These are phyloP conservation scores for rat (Rattus norvegicus) DNA, from an alignment of 2,113 vertebrate species.

Conservation along the genomic window DNA sequence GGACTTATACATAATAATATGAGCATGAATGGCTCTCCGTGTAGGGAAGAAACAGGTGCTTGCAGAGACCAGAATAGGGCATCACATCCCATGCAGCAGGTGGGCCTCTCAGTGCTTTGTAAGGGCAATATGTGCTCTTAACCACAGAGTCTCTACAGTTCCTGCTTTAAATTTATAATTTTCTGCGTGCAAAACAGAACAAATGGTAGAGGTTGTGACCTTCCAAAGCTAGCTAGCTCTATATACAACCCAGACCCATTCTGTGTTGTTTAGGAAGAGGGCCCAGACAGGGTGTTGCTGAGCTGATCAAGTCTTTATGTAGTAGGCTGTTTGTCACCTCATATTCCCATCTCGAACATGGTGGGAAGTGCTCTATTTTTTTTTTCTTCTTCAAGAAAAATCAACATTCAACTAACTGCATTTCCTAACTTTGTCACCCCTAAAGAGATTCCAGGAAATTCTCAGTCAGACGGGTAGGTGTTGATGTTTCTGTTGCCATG, in stretches of 20 bases:
- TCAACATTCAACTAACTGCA: neutral
- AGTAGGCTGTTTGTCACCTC: neutral
- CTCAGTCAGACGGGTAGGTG: neutral
- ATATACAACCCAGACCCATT: neutral
- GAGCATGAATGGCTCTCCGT: neutral
- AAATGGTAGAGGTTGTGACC: neutral
- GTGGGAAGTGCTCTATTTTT: neutral
- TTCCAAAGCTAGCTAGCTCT: neutral
- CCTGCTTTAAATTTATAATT: neutral
- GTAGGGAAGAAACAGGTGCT: neutral
- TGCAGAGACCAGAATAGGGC: neutral
- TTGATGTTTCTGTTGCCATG: neutral
- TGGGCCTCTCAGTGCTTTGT: neutral
- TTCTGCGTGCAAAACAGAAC: neutral
- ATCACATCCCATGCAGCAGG: neutral
- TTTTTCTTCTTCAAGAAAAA: neutral
- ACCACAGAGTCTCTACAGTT: neutral
- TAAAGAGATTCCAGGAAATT: constrained; percentile 4
- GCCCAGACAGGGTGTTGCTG: neutral
- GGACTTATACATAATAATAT: neutral
- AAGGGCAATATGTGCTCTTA: neutral
- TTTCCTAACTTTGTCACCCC: neutral
- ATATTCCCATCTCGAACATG: neutral
- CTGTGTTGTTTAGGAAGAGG: neutral
- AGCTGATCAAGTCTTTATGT: neutral